These are phyloP conservation scores for Muraenolepis orangiensis DNA, from an alignment of 2,797 vertebrate species.

Conservation along the genomic window DNA sequence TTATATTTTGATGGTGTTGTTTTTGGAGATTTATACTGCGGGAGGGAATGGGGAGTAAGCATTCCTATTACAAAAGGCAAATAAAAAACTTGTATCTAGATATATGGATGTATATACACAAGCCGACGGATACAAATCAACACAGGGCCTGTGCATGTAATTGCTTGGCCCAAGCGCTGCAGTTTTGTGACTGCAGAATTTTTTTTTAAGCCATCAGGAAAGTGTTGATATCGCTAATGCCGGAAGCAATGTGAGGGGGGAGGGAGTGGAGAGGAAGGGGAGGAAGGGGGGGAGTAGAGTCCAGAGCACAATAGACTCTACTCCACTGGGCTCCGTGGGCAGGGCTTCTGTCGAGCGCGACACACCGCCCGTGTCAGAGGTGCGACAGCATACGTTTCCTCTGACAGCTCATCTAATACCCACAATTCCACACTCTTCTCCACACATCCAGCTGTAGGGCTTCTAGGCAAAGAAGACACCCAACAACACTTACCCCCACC, in stretches of 20 bases:
- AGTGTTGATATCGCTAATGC: too few relatives aligned
- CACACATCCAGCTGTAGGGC: slow-evolving; percentile 41
- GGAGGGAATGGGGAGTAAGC: too few relatives aligned
- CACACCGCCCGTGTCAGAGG: slow-evolving; percentile 7
- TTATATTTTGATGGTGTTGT: too few relatives aligned
- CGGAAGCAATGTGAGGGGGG: not conserved
- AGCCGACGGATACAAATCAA: not conserved
- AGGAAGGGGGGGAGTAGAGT: too few relatives aligned
- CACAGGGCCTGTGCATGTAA: too few relatives aligned
- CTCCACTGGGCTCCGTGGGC: not conserved
- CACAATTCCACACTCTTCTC: slow-evolving; percentile 25
- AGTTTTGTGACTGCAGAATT: too few relatives aligned
- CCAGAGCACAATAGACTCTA: not conserved
- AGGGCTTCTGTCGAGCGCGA: not conserved
- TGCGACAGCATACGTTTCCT: slow-evolving; percentile 13
- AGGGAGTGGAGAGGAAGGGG: too few relatives aligned
- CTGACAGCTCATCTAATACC: slow-evolving; percentile 20
- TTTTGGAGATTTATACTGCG: too few relatives aligned
- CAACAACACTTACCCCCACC: not conserved
- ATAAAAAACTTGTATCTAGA: too few relatives aligned
- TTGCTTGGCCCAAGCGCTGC: too few relatives aligned
- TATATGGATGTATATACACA: not conserved
- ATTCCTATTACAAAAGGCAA: too few relatives aligned
- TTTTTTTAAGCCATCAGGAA: too few relatives aligned
- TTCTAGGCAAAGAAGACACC: slow-evolving; percentile 22